Evolutionary conservation across 2,797 vertebrate genomes (phyloP).

Genomic region (Picus viridis): DNA sequence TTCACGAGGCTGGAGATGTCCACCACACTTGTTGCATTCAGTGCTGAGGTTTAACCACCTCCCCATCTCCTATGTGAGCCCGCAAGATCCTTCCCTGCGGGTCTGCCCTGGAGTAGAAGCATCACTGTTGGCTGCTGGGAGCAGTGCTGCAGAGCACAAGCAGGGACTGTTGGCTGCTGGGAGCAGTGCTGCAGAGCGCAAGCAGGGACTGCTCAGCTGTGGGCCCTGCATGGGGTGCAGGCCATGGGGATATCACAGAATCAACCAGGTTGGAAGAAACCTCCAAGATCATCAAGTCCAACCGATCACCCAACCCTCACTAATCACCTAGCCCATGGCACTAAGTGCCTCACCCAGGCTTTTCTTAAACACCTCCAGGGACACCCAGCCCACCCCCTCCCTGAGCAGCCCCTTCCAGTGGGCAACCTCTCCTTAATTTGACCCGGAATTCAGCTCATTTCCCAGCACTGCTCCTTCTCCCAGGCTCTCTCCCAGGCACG

Average conservation of each 20-base stretch:
- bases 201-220: not conserved
- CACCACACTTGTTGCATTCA: not conserved
- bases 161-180: not conserved
- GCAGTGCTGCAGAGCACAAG: not conserved
- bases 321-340: too few relatives aligned
- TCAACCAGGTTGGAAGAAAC: too few relatives aligned
- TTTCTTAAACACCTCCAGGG: too few relatives aligned
- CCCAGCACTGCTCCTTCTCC: not conserved
- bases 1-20: not conserved
- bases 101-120: not conserved
- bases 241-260: fast-evolving
- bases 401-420: too few relatives aligned
- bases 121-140: not conserved
- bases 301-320: too few relatives aligned
- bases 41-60: not conserved
- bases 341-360: too few relatives aligned
- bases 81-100: not conserved
- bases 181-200: not conserved
- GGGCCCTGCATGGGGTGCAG: not conserved
- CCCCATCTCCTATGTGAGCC: fast-evolving
- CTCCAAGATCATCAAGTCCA: too few relatives aligned
- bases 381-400: too few relatives aligned
- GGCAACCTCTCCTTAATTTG: too few relatives aligned
- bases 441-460: not conserved
- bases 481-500: not conserved